Base-by-base conservation (phyloP, 2,888 invertebrate species). In the Melanostoma mellinum region DNA sequence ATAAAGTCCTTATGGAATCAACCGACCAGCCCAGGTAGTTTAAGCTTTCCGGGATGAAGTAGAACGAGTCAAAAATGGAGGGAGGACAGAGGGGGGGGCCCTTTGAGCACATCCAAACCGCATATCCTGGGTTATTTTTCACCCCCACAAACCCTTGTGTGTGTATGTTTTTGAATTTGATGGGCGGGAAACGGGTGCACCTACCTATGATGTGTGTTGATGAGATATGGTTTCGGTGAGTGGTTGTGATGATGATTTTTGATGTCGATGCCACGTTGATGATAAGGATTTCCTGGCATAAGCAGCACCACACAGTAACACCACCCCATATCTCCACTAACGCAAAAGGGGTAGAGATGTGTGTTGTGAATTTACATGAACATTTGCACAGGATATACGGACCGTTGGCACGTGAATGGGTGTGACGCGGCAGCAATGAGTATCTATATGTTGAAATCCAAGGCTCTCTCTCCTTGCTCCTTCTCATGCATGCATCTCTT, bases 41-140 rank as follows among this genome's bases (percentile, higher is more conserved):
- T 82, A 82, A 82, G 77, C 82, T 73, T 72, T 73, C 68, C 81
- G 65, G 76, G 20, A 71, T 76, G 44, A 32, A n/a, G 10, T 20
- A 44, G 4, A 32, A 35, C 42, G 60, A 40, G 36, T 9, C 20
- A 20, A 20, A 20, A 20, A 20, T 20, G 20, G 20, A 1, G 20
- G 20, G 1, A 20, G 20, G 20, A 20, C 20, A 20, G 20, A 20
- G 36, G 20, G 4, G 38, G 33, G 35, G 36, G 44, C 38, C 35
- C 40, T 40, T 58, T 46, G 36, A 20, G 46, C 52, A 46, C 58
- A 42, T 44, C 56, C 80, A 20, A 20, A 56, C 65, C 71, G 33
- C 80, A 79, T 20, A 56, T 69, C 35, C 40, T 63, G 67, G 71
- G 65, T 72, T 81, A 75, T 68, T 79, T 79, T 79, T 69, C 44